Evolutionary conservation across 1,140 invertebrate species (phyloP), one percentile per base, ranked within the genome.

Genomic region (Stegodyphus mimosarum): DNA sequence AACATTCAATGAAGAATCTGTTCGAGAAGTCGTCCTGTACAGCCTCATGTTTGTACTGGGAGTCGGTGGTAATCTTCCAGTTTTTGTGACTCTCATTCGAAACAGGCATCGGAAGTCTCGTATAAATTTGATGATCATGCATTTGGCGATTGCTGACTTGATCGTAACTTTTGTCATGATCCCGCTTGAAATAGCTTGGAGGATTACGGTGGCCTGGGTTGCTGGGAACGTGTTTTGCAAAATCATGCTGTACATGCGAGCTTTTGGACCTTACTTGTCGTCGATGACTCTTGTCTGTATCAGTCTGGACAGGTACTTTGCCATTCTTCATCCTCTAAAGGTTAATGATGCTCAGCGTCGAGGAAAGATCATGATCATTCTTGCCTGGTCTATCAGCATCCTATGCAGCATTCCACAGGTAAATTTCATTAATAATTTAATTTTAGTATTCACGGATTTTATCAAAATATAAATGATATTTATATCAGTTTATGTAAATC

Each of bases 231-330:
- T 92, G 2, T 92, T 93, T 10, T 96, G 95, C 89, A 94, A 95
- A 89, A 88, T 94, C 33, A 92, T 95, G 52, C 92, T 94, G 83
- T 95, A 95, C 88, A 90, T 95, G 72, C 90, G 95, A 67, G 94
- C 95, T 1, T 95, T 96, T 87, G 95, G 95, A 33, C 93, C 95
- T 48, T 96, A 96, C 89, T 91, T 96, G 93, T 96, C 9, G 95
- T 95, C 88, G 33, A 33, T 33, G 33, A 33, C 3, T 33, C 33
- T 33, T 33, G 33, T 33, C 33, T 33, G 33, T 3, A 94, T 96
- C 60, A 94, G 94, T 9, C 88, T 96, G 66, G 95, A 96, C 90
- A 91, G 94, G 51, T 94, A 94, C 88, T 95, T 95, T 88, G 95
- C 95, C 0, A 94, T 96, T 52, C 90, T 95, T 49, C 93, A 95